Percentiles rank a stretch among this genome's conserved stretches.
phyloP scores from a whole-genome alignment of 2,113 vertebrate species.

The Hylia prasina region DNA sequence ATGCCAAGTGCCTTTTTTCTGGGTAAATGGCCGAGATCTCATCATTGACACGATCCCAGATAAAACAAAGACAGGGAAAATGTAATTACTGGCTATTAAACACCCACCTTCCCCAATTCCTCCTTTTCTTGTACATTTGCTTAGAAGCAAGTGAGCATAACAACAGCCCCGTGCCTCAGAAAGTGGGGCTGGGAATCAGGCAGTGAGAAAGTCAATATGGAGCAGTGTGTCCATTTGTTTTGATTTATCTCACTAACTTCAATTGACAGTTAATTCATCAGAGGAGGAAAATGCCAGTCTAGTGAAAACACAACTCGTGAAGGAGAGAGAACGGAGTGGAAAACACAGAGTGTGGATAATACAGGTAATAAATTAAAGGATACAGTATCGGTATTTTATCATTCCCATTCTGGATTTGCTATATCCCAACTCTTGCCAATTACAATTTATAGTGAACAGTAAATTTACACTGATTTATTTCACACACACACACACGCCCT shows the following conservation, averaged over 20 bases:
- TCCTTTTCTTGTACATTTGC: not conserved
- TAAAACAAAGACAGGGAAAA: not conserved
- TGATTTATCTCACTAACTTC: constrained; percentile 81
- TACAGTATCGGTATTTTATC: constrained; percentile 46
- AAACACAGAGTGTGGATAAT: constrained; percentile 29
- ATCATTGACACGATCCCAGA: not conserved
- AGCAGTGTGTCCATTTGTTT: constrained; percentile 77
- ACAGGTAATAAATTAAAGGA: constrained; percentile 70
- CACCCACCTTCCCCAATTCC: not conserved
- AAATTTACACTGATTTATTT: not conserved
- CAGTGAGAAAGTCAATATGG: constrained; percentile 75
- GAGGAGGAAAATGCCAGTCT: constrained; percentile 70
- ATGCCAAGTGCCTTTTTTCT: not conserved
- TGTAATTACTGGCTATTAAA: not conserved
- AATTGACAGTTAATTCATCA: constrained; percentile 77
- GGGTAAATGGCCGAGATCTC: not conserved
- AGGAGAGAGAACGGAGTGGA: not conserved
- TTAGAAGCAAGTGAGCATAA: constrained; percentile 40
- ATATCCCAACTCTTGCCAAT: not conserved
- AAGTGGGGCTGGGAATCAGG: constrained; percentile 76
- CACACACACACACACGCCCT: not conserved
- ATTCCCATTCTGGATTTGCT: not conserved
- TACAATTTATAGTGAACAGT: not conserved
- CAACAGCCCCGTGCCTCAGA: constrained; percentile 69
- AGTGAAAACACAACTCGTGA: constrained; percentile 45